A percentile compares a stretch with the other conserved stretches of the same genome.
phyloP scores from a whole-genome alignment of 2,797 vertebrate genomes.

The Pipistrellus pipistrellus region DNA sequence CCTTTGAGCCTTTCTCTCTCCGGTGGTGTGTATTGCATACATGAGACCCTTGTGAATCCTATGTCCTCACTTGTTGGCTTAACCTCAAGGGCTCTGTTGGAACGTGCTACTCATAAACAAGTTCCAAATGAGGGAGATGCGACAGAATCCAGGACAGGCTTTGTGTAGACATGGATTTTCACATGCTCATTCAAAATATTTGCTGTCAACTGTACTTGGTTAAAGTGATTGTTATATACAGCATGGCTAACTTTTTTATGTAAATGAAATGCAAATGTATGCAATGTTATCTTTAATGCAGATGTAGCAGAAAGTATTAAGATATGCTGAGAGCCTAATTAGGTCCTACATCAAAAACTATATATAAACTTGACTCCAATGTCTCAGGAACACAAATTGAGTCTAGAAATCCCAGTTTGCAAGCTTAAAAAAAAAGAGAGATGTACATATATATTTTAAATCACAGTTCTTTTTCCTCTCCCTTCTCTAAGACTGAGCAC shows the following conservation, averaged over 20 bases:
- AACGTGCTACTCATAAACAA: background rate
- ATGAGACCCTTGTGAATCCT: background rate
- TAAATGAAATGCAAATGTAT: slow-evolving; percentile 90
- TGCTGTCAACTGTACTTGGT: slow-evolving; percentile 82
- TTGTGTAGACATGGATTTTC: slow-evolving; percentile 69
- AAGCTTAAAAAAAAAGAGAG: slow-evolving; percentile 78
- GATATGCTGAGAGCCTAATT: slow-evolving; percentile 89
- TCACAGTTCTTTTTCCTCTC: slow-evolving; percentile 74
- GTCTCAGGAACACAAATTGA: slow-evolving; percentile 88
- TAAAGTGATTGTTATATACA: slow-evolving; percentile 86
- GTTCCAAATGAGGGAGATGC: slow-evolving; percentile 35
- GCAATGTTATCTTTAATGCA: slow-evolving; percentile 90
- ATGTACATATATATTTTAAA: slow-evolving; percentile 83
- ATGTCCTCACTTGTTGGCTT: slow-evolving; percentile 30
- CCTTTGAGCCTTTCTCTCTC: background rate
- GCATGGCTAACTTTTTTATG: slow-evolving; percentile 88
- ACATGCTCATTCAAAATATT: slow-evolving; percentile 80
- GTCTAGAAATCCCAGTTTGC: slow-evolving; percentile 88
- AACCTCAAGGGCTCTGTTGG: background rate
- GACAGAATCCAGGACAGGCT: slow-evolving; percentile 47
- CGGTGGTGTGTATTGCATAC: background rate
- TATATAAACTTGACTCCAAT: slow-evolving; percentile 88
- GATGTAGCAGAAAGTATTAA: slow-evolving; percentile 90
- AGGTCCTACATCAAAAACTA: slow-evolving; percentile 91
- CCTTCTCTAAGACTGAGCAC: slow-evolving; percentile 76